Conservation (phyloP, 2,888 invertebrate genomes). For the Hypsopygia costalis region DNA sequence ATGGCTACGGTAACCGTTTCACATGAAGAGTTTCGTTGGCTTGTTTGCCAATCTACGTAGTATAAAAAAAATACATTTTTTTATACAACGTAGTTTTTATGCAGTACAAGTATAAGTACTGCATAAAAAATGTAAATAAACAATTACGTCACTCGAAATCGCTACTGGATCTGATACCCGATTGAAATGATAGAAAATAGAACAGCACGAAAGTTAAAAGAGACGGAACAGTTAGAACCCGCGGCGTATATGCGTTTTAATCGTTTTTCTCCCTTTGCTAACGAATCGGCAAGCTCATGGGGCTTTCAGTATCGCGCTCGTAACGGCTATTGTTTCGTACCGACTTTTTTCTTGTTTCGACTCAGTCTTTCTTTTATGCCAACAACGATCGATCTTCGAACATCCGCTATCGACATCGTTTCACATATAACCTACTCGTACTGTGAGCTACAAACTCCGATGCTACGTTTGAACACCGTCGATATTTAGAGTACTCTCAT, state of each 20-base stretch:
- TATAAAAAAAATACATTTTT: too few species aligned
- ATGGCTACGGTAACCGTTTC: too few species aligned
- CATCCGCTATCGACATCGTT: slow-evolving; percentile 22
- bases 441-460: too few species aligned
- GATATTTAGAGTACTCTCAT: too few species aligned
- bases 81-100: too few species aligned
- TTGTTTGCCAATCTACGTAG: too few species aligned
- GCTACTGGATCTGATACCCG: too few species aligned
- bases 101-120: too few species aligned
- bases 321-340: slow-evolving; percentile 50
- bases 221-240: slow-evolving; percentile 29
- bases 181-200: slow-evolving; percentile 14
- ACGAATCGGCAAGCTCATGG: slow-evolving; percentile 53
- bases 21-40: too few species aligned
- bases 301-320: slow-evolving; percentile 47
- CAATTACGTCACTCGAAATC: too few species aligned
- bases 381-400: slow-evolving; percentile 38
- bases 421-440: slow-evolving; percentile 9
- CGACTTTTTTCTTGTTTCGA: slow-evolving; percentile 37
- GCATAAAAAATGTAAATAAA: too few species aligned
- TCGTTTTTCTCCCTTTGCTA: slow-evolving; percentile 49
- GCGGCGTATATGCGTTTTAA: slow-evolving; percentile 31
- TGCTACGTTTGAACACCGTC: too few species aligned
- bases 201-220: slow-evolving; percentile 28
- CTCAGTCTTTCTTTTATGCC: slow-evolving; percentile 36